Percentiles rank a stretch among this genome's conserved stretches.
Evolutionary conservation across 1,140 invertebrate species (phyloP).

Genomic region (Mizuhopecten yessoensis): DNA sequence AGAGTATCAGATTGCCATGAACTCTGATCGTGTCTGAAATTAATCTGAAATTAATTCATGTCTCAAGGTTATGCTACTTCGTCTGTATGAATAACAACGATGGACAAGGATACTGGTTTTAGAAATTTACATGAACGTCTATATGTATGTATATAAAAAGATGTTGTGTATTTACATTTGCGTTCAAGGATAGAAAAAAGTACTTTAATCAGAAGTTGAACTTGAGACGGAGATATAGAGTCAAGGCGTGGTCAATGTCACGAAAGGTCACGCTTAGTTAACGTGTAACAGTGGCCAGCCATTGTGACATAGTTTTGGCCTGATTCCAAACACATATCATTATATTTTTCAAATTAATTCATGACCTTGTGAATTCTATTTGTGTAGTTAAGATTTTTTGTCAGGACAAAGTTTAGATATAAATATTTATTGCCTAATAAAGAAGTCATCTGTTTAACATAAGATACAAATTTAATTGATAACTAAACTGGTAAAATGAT

Average conservation of each 20-base stretch:
- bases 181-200: no score
- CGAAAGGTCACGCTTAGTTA: neutral
- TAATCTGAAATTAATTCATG: no score
- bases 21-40: no score
- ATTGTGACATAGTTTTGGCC: neutral
- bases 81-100: no score
- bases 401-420: neutral
- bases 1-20: no score
- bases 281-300: neutral
- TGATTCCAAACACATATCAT: neutral
- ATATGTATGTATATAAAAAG: no score
- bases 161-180: no score
- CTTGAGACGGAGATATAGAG: neutral
- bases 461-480: neutral
- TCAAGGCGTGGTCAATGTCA: neutral
- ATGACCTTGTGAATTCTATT: neutral
- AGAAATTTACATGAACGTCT: no score
- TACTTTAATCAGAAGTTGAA: no score
- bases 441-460: neutral
- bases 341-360: neutral
- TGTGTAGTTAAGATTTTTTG: neutral
- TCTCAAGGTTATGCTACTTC: no score
- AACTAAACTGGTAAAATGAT: neutral
- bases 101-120: no score
- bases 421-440: neutral